Percentiles rank a stretch among this genome's conserved stretches.
These are phyloP conservation scores for Arctia plantaginis DNA, from an alignment of 2,888 invertebrate genomes.

Conservation along the genomic window DNA sequence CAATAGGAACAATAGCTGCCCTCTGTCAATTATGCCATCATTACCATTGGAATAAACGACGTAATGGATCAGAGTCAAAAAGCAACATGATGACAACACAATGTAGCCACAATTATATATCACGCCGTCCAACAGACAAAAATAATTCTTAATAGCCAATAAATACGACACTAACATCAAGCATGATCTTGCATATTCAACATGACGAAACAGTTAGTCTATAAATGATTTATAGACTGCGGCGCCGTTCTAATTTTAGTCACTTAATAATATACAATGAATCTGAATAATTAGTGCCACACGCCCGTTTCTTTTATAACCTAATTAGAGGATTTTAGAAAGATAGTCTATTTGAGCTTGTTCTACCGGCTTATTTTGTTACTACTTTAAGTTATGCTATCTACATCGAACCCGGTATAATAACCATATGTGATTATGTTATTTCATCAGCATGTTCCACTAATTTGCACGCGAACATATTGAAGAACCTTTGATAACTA, in stretches of 20 bases:
- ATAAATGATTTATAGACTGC: slow-evolving; percentile 80
- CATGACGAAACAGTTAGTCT: slow-evolving; percentile 74
- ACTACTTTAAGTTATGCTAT: slow-evolving; percentile 38
- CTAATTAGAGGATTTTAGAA: slow-evolving; percentile 48
- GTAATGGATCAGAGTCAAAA: slow-evolving; percentile 82
- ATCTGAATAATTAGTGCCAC: slow-evolving; percentile 69
- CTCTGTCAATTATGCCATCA: slow-evolving; percentile 86
- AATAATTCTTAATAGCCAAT: slow-evolving; percentile 62
- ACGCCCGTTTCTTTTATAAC: slow-evolving; percentile 42
- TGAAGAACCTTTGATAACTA: slow-evolving; percentile 43
- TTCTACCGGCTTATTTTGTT: slow-evolving; percentile 42
- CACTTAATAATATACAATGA: slow-evolving; percentile 75
- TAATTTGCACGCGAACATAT: slow-evolving; percentile 37
- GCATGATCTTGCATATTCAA: slow-evolving; percentile 74
- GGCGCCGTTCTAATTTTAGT: slow-evolving; percentile 74
- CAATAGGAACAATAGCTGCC: slow-evolving; percentile 85
- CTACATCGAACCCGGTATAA: slow-evolving; percentile 34
- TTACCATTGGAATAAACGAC: slow-evolving; percentile 84
- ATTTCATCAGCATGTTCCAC: slow-evolving; percentile 38
- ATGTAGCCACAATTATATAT: slow-evolving; percentile 54
- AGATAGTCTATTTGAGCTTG: slow-evolving; percentile 43
- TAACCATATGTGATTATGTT: slow-evolving; percentile 42
- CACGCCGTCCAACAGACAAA: slow-evolving; percentile 53
- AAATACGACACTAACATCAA: slow-evolving; percentile 45
- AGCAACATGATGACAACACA: slow-evolving; percentile 78